Percentiles rank a stretch among this genome's conserved stretches.
Evolutionary conservation across 2,113 vertebrate genomes (phyloP).

Genomic region (Lycaon pictus): DNA sequence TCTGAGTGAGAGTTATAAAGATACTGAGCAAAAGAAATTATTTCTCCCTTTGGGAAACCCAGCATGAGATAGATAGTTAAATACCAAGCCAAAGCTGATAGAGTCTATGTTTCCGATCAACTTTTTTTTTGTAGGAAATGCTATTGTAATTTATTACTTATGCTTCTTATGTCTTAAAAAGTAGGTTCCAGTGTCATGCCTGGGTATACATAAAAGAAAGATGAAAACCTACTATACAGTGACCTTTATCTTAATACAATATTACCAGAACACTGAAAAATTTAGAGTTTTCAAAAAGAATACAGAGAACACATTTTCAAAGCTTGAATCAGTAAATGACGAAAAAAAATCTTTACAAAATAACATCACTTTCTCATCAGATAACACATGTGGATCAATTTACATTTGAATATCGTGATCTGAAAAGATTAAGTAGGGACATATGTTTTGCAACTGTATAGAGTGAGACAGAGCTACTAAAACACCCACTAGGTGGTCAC

Average conservation of each 20-base stretch:
- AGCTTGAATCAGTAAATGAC: neutral
- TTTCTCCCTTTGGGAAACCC: conserved; percentile 63
- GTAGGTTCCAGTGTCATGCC: neutral
- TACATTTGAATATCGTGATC: conserved; percentile 5
- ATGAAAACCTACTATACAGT: conserved; percentile 49
- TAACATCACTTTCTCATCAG: neutral
- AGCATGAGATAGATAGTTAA: conserved; percentile 30
- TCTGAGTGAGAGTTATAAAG: conserved; percentile 64
- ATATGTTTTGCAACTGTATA: neutral
- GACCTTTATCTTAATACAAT: conserved; percentile 70
- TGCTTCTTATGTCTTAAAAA: conserved; percentile 43
- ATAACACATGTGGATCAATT: neutral
- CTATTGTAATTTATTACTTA: conserved; percentile 64
- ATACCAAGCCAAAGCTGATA: neutral
- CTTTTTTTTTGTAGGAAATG: conserved; percentile 19
- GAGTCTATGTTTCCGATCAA: conserved; percentile 35
- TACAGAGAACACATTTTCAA: conserved; percentile 43
- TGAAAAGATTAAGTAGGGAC: neutral
- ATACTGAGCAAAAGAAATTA: conserved; percentile 58
- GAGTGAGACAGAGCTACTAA: neutral
- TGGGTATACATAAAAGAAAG: conserved; percentile 57
- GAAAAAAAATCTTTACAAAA: neutral
- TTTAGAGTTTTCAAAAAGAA: conserved; percentile 56
- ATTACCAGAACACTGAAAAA: conserved; percentile 58
- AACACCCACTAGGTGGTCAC: neutral